Evolutionary conservation across 2,797 vertebrate species (phyloP), one percentile per base, ranked within the genome.

Genomic region (Bovichtus diacanthus): DNA sequence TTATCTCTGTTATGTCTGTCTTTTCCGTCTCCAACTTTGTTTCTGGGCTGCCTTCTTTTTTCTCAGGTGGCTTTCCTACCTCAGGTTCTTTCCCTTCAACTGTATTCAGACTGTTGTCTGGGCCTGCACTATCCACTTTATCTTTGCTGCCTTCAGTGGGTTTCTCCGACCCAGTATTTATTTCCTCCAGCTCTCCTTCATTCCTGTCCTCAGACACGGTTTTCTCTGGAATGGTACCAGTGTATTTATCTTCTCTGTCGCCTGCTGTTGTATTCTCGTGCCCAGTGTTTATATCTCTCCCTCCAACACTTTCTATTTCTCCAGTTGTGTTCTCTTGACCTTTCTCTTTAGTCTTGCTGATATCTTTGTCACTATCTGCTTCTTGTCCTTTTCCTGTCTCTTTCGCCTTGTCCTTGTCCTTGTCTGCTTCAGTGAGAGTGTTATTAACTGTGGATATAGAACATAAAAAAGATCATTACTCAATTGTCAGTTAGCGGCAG

Each of bases 381-480:
- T 84, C 84, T 50, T 86, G 81, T 13, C 39, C 58, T 23, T 79
- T 84, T 74, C 63, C 87, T 5, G 23, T 60, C 21, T 80, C 76
- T 69, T 61, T 86, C 64, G 19, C 63, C 71, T 82, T 87, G 23
- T 78, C 70, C 67, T 71, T 88, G 55, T 91, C 88, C 69, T 90
- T 92, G 66, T 91, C 93, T 67, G 87, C 81, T 71, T 90, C 84
- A 44, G 80, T 82, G 27, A 94, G 89, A 8, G 93, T 92, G 58
- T 94, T 93, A 72, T 93, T 92, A 50, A 95, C 95, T 96, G 92
- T 25, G 76, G 82, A 81, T 7, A 61, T 25, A 80, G 62, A 44
- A 82, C 9, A 88, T 23, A 34, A 56, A 55, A 72, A 66, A 71
- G 10, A 70, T 18, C 12, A 69, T 88, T 58, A 54, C 25, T 47